Base-by-base conservation (phyloP, 2,797 vertebrate genomes). In the Amazona finschi region DNA sequence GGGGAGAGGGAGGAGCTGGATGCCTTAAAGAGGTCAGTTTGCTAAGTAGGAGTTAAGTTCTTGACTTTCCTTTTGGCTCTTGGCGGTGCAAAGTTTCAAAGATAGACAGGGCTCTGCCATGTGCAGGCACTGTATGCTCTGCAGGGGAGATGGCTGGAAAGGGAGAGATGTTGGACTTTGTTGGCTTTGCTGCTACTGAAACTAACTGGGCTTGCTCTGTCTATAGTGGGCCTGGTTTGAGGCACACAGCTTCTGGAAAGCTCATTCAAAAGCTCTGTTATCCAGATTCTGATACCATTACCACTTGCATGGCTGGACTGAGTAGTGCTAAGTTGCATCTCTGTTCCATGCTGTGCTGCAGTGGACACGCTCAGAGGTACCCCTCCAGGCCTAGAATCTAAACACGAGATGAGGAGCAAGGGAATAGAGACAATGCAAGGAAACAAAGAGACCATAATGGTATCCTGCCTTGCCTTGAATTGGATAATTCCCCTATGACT, bases 401-500 rank as follows among this genome's bases (percentile, higher is more conserved):
- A 92, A 85, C 8, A 38, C 46, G 69, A 75, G 75, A 87, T 44
- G 73, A 95, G 73, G 60, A 95, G 43, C 47, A 15, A 75, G 47
- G 73, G 47, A 96, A 84, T 81, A 78, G 75, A 84, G 87, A 84
- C 94, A 95, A 93, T 85, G 58, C 82, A 75, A 81, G 62, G 76
- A 86, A 94, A 96, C 76, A 96, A 93, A 95, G 89, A 75, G 87
- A 66, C 60, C 55, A 44, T 70, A 95, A 92, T 94, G 91, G 36
- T 94, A 83, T 94, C 86, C 93, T 95, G 94, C 90, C 79, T 93
- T 90, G 91, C 61, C 87, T 84, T 67, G 89, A 91, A 88, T 88
- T 88, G 82, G 73, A 93, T 72, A 95, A 96, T 94, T 96, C 90
- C 96, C 95, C 57, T 11, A 53, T 79, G 94, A 81, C 53, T 94